Percentiles rank a stretch among this genome's conserved stretches.
Evolutionary conservation across 2,888 invertebrate genomes (phyloP).

Genomic region (Archaeoteleia sp.): DNA sequence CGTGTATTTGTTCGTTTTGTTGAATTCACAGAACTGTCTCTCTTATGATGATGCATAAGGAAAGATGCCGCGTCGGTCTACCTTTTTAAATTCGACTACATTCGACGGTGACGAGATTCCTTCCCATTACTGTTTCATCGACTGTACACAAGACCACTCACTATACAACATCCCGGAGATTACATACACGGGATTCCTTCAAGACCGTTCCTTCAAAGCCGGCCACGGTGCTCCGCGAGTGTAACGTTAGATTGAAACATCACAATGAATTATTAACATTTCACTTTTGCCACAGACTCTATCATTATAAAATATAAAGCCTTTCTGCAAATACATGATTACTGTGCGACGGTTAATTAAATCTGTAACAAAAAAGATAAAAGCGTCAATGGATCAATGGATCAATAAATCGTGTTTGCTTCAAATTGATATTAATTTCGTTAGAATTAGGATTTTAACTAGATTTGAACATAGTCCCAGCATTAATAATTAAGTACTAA

Average conservation of each 20-base stretch:
- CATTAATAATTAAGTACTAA: too few relatives aligned
- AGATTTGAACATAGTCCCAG: too few relatives aligned
- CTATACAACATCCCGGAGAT: slow-evolving; percentile 17
- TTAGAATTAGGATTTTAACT: too few relatives aligned
- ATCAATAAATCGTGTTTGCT: too few relatives aligned
- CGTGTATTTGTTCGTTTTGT: too few relatives aligned
- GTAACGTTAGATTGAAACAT: neutral
- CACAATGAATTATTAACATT: slow-evolving; percentile 11
- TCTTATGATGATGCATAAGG: neutral
- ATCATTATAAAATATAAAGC: too few relatives aligned
- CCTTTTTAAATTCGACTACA: slow-evolving; percentile 6
- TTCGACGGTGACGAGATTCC: slow-evolving; percentile 19
- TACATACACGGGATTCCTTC: slow-evolving; percentile 29
- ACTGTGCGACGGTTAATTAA: too few relatives aligned
- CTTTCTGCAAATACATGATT: too few relatives aligned
- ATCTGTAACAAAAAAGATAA: too few relatives aligned
- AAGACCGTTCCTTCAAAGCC: slow-evolving; percentile 15
- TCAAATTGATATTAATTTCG: too few relatives aligned
- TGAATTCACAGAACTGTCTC: neutral
- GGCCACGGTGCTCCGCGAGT: neutral
- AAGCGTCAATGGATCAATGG: too few relatives aligned
- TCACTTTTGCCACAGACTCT: neutral
- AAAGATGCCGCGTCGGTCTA: slow-evolving; percentile 1
- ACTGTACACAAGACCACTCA: slow-evolving; percentile 27
- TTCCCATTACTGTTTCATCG: slow-evolving; percentile 6